Conservation (phyloP, 2,888 invertebrate genomes). For the Penaeus monodon region DNA sequence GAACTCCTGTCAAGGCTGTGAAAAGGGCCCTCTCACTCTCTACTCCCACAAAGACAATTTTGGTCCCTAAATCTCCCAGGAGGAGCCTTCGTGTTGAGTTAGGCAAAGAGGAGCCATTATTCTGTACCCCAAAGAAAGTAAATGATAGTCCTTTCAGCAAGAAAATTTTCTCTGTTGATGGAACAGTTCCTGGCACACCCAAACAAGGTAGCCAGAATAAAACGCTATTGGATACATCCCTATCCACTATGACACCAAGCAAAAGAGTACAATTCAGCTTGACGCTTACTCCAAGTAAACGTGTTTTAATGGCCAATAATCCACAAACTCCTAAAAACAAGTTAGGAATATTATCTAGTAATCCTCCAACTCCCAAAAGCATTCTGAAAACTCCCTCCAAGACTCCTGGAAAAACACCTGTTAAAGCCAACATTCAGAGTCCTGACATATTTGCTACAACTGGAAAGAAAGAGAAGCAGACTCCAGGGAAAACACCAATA, state of each 20-base stretch:
- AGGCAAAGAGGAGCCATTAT: too few species aligned
- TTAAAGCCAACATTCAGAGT: neutral
- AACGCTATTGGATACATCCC: neutral
- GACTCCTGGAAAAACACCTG: constrained; percentile 40
- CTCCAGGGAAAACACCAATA: constrained; percentile 20
- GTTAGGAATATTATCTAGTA: neutral
- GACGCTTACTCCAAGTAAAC: constrained; percentile 50
- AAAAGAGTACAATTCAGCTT: constrained; percentile 63
- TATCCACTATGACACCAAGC: constrained; percentile 39
- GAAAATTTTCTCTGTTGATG: too few species aligned
- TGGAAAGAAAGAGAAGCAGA: neutral
- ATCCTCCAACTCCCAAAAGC: constrained; percentile 54
- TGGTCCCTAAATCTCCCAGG: too few species aligned
- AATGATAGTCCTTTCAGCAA: too few species aligned
- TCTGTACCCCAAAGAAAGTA: too few species aligned
- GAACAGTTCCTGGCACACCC: too few species aligned
- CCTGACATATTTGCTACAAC: neutral
- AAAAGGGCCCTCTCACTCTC: constrained; percentile 31
- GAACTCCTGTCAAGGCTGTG: constrained; percentile 43
- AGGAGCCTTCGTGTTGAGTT: too few species aligned
- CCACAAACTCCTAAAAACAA: constrained; percentile 35
- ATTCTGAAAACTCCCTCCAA: constrained; percentile 61
- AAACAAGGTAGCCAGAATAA: neutral
- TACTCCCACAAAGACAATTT: constrained; percentile 39
- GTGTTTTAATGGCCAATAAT: neutral